Evolutionary conservation across 2,797 vertebrate species (phyloP), one percentile per base, ranked within the genome.

Genomic region (Enteromius thamalakanensis): DNA sequence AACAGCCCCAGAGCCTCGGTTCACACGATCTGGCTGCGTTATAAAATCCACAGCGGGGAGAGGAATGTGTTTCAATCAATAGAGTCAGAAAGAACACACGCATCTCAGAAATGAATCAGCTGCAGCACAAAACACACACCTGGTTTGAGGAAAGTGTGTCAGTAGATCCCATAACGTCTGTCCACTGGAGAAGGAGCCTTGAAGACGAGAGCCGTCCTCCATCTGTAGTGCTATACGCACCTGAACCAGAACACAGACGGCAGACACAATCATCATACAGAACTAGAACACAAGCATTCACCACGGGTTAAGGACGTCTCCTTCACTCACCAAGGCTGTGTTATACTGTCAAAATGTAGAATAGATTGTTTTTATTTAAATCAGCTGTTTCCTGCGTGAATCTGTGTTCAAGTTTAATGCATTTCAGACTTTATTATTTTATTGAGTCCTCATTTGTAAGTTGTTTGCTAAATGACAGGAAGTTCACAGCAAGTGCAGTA

Each of bases 101-200:
- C 47, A 67, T 67, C 64, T 42, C 21, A 55, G 6, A 55, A 7
- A 15, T 29, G 23, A 62, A 62, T 15, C 23, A 58, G 47, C 19
- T 14, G 71, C 45, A 17, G 42, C 58, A 26, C 82, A 34, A 23
- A 51, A 17, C 23, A 2, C 92, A 76, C 82, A 99, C 98, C 96
- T 97, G 91, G 93, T 97, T 90, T 95, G 90, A 4, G 93, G 88
- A 87, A 99, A 99, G 86, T 96, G 95, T 72, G 86, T 88, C 83
- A 99, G 93, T 81, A 99, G 90, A 74, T 98, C 97, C 97, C 97
- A 98, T 84, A 99, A 93, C 5, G 91, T 97, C 90, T 96, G 95
- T 12, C 94, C 93, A 21, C 94, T 95, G 1, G 90, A 94, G 90
- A 99, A 99, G 1, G 93, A 92, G 26, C 91, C 95, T 86, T 98